Evolutionary conservation across 2,797 vertebrate genomes (phyloP).

Genomic region (Cossypha dichroa): DNA sequence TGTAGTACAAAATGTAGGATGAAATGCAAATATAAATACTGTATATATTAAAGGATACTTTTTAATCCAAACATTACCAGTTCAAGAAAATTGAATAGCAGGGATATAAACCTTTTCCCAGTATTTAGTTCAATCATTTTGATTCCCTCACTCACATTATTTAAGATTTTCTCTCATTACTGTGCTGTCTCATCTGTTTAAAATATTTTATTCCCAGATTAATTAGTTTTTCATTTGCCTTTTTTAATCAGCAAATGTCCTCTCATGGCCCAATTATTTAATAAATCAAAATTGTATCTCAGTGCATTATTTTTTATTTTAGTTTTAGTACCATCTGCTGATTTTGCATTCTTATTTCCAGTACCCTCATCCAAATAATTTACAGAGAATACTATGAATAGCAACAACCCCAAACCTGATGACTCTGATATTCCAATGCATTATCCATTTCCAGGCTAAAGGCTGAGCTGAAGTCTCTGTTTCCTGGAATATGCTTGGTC

Average conservation of each 20-base stretch:
- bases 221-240: slow-evolving; percentile 2
- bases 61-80: background rate
- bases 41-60: background rate
- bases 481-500: background rate
- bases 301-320: background rate
- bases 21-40: background rate
- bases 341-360: background rate
- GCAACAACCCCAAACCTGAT: background rate
- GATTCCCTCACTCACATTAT: background rate
- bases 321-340: background rate
- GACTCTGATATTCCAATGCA: background rate
- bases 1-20: background rate
- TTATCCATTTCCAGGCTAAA: background rate
- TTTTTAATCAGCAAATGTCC: background rate
- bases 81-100: background rate
- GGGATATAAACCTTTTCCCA: background rate
- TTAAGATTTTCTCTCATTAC: background rate
- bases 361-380: background rate
- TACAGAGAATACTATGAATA: background rate
- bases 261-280: background rate
- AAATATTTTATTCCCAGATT: background rate
- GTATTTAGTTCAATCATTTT: background rate
- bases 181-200: background rate
- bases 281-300: background rate
- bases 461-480: background rate